Evolutionary conservation across 2,113 vertebrate species (phyloP), one percentile per base, ranked within the genome.

Genomic region (Siniperca knerii): DNA sequence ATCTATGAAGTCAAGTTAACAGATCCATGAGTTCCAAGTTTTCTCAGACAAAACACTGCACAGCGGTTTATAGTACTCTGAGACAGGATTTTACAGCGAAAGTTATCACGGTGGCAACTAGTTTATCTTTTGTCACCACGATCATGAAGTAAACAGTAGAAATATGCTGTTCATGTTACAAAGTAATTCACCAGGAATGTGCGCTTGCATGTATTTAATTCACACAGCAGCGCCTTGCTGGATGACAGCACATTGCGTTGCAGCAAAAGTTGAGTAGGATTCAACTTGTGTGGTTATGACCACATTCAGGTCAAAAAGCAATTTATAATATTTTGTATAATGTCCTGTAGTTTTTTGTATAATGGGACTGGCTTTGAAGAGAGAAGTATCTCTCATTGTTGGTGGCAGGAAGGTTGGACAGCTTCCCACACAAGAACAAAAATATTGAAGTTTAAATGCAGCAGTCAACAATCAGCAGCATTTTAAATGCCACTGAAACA

Each of bases 141-240:
- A 42, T 69, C 46, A 76, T 15, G 2, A 70, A n/a, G 23, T 58
- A 3, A n/a, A 57, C 18, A 4, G 20, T 37, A 55, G 67, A 71
- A 72, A 72, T 71, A 25, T 72, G 46, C 33, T 46, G 35, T 71
- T 46, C 29, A 48, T 57, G 20, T 29, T 50, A 0, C 60, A 67
- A 5, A 48, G 5, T 67, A 84, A 67, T 78, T 61, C 20, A 18
- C 42, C 8, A 66, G 68, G 75, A 84, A 78, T 84, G 61, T 84
- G 61, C 0, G 0, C 75, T 60, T 78, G 48, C 4, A 65, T 57
- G 37, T 77, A 35, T 65, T 71, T 25, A 55, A 55, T 55, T 71
- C 58, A 65, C 48, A 16, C 29, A 57, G 46, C 57, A n/a, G 35
- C 4, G 8, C 44, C 73, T 13, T 65, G 23, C 35, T 2, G 1